Evolutionary conservation across 2,888 invertebrate species (phyloP).

Genomic region (Rhingia campestris): DNA sequence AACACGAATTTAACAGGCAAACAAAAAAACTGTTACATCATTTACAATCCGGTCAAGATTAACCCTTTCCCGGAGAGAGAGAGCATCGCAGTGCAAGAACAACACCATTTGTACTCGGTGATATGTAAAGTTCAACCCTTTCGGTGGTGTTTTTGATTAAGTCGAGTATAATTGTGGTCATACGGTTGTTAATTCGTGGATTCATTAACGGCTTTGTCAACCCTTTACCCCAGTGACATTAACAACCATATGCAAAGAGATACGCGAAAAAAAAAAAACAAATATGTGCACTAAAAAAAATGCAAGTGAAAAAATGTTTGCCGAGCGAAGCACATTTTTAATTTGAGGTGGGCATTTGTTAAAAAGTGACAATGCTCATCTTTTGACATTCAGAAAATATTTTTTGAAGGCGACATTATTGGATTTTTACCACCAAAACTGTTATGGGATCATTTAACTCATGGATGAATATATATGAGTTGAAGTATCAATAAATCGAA

Average conservation of each 20-base stretch:
- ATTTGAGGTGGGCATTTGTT: background rate
- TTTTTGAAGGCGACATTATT: no score
- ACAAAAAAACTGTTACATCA: constrained; percentile 52
- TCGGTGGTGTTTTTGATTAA: constrained; percentile 33
- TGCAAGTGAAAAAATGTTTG: background rate
- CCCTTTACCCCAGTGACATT: constrained; percentile 53
- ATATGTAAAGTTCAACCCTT: constrained; percentile 26
- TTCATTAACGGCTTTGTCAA: constrained; percentile 66
- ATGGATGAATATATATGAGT: no score
- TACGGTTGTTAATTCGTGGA: constrained; percentile 62
- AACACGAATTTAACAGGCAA: constrained; percentile 2
- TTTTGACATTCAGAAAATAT: no score
- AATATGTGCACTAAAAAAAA: background rate
- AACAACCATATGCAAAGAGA: constrained; percentile 55
- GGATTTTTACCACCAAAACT: no score
- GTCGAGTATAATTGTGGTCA: constrained; percentile 68
- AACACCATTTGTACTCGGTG: constrained; percentile 1
- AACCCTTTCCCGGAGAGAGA: constrained; percentile 45
- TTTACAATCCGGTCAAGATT: constrained; percentile 52
- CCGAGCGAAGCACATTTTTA: background rate
- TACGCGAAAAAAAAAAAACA: background rate
- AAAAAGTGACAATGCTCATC: no score
- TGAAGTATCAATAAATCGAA: no score
- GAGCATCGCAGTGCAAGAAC: background rate
- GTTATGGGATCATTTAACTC: no score